phyloP scores from a whole-genome alignment of 1,140 invertebrate genomes.

The Brachionus calyciflorus region DNA sequence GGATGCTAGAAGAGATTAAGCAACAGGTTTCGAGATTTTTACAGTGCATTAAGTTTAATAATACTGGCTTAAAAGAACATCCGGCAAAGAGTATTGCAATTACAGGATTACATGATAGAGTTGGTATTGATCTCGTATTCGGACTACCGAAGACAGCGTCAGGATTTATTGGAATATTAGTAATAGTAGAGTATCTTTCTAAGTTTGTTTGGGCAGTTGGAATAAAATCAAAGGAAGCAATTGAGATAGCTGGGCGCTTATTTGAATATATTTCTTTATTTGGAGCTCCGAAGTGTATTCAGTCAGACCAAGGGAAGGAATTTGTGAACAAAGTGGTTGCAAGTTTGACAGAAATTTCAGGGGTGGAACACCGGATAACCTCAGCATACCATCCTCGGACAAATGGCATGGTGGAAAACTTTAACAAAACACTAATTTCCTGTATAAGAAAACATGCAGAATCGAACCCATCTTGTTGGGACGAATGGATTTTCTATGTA shows the following conservation, averaged over 20 bases:
- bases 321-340: constrained; percentile 54
- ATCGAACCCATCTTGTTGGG: too few species aligned
- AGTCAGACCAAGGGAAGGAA: constrained; percentile 56
- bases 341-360: constrained; percentile 49
- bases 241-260: too few species aligned
- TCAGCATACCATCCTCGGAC: constrained; percentile 52
- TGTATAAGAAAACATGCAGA: constrained; percentile 53
- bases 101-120: neutral
- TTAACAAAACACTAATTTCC: constrained; percentile 50
- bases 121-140: neutral
- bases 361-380: constrained; percentile 49
- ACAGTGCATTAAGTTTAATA: neutral
- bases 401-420: constrained; percentile 52
- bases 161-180: neutral
- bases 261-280: too few species aligned
- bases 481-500: too few species aligned
- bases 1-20: too few species aligned
- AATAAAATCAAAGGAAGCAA: neutral
- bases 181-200: neutral
- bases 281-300: too few species aligned
- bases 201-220: neutral
- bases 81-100: neutral
- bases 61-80: neutral
- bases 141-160: neutral
- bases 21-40: too few species aligned